These are phyloP conservation scores for Buathra laborator DNA, from an alignment of 2,888 invertebrate species.

Conservation along the genomic window DNA sequence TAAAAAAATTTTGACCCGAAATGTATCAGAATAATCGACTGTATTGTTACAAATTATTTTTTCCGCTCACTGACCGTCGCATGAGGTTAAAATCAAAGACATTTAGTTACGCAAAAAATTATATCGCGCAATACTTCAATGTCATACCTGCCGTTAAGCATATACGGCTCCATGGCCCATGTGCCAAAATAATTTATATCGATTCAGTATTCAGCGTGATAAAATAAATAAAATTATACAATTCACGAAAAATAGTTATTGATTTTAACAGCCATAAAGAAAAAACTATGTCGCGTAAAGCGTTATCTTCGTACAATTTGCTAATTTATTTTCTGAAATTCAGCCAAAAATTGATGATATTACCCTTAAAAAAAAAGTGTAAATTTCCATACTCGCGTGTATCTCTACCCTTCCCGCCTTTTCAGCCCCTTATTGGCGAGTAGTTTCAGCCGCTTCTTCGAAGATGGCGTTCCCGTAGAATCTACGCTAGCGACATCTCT, in stretches of 20 bases:
- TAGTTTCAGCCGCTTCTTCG: slow-evolving; percentile 73
- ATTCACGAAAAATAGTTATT: too few species aligned
- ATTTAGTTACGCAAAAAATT: not conserved
- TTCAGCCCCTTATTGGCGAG: slow-evolving; percentile 55
- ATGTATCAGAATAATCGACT: too few species aligned
- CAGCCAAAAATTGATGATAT: not conserved
- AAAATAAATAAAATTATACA: too few species aligned
- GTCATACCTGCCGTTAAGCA: too few species aligned
- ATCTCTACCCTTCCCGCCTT: slow-evolving; percentile 63
- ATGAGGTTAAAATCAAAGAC: too few species aligned
- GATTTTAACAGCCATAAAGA: not conserved
- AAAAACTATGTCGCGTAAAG: too few species aligned
- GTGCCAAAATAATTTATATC: too few species aligned
- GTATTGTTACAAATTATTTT: too few species aligned
- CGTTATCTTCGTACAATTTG: not conserved
- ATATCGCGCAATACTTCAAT: slow-evolving; percentile 3
- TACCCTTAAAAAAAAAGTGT: not conserved
- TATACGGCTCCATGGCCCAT: too few species aligned
- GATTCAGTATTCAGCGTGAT: too few species aligned
- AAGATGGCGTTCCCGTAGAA: slow-evolving; percentile 53
- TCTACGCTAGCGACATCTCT: slow-evolving; percentile 77
- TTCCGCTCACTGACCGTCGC: too few species aligned
- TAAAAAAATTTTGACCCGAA: too few species aligned
- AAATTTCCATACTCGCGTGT: not conserved
- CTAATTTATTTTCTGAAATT: not conserved